Conservation (phyloP, 30 jellyfish, hydroid and myxozoan species). For the Kudoa iwatai region DNA sequence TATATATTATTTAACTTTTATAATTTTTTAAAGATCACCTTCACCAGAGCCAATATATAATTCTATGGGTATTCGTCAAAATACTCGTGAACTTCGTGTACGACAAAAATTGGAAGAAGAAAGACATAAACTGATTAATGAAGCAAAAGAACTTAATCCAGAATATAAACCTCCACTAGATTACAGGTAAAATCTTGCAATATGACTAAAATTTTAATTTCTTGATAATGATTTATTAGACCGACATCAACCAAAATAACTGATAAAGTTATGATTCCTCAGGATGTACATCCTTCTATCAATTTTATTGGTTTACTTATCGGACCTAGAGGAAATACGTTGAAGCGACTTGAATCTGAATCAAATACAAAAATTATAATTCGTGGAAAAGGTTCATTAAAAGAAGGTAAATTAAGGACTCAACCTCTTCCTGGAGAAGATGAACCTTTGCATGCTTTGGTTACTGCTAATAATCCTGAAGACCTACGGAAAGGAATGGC, state of each 20-base stretch:
- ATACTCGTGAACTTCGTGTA: conserved; percentile 58
- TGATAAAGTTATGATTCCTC: conserved; percentile 76
- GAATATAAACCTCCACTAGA: conserved; percentile 70
- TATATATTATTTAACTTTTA: neutral
- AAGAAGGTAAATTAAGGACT: conserved; percentile 65
- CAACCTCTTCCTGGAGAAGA: conserved; percentile 85
- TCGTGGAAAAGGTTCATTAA: conserved; percentile 90
- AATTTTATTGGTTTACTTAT: conserved; percentile 62
- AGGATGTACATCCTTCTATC: conserved; percentile 55
- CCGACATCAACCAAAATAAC: conserved; percentile 45
- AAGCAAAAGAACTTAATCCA: conserved; percentile 12
- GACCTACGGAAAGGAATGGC: conserved; percentile 56
- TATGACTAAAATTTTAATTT: neutral
- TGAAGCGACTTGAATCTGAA: conserved; percentile 65
- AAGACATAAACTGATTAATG: conserved; percentile 28
- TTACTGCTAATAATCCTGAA: conserved; percentile 46
- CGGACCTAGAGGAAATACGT: conserved; percentile 93
- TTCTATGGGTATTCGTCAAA: conserved; percentile 43
- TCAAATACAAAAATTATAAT: conserved; percentile 60
- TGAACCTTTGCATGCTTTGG: conserved; percentile 84
- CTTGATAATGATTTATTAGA: conserved; percentile 3
- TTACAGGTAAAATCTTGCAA: conserved; percentile 10
- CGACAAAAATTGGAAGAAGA: conserved; percentile 52
- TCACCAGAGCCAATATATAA: conserved; percentile 88
- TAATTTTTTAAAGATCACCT: conserved; percentile 20